Conservation (phyloP, 2,797 vertebrate genomes). For the Halcyon badia region DNA sequence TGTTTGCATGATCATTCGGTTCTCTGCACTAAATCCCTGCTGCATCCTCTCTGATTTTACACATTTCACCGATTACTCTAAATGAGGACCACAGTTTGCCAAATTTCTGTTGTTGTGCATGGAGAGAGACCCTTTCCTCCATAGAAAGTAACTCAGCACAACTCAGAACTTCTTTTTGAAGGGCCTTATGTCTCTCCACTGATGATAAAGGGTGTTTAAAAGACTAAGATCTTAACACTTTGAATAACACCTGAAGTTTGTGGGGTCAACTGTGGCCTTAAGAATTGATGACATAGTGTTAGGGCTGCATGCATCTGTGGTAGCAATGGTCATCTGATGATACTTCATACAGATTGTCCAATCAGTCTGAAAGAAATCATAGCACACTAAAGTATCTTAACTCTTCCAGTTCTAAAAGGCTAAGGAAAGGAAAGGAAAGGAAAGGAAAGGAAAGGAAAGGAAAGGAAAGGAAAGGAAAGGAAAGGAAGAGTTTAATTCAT, state of each 20-base stretch:
- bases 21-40: not conserved
- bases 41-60: not conserved
- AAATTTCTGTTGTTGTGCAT: not conserved
- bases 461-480: not conserved
- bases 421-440: not conserved
- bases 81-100: not conserved
- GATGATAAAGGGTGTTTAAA: not conserved
- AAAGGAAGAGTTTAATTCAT: not conserved
- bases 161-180: not conserved
- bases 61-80: not conserved
- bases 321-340: not conserved
- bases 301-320: not conserved
- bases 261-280: not conserved
- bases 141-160: not conserved
- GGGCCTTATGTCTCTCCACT: not conserved
- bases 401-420: not conserved
- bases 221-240: not conserved
- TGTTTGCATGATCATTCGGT: not conserved
- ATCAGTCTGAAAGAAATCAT: not conserved
- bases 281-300: not conserved
- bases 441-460: too few relatives aligned
- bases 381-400: not conserved
- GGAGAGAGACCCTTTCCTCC: not conserved
- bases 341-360: not conserved
- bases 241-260: not conserved